These are phyloP conservation scores for Epicauta chinensis DNA, from an alignment of 1,140 invertebrate species.

Conservation along the genomic window DNA sequence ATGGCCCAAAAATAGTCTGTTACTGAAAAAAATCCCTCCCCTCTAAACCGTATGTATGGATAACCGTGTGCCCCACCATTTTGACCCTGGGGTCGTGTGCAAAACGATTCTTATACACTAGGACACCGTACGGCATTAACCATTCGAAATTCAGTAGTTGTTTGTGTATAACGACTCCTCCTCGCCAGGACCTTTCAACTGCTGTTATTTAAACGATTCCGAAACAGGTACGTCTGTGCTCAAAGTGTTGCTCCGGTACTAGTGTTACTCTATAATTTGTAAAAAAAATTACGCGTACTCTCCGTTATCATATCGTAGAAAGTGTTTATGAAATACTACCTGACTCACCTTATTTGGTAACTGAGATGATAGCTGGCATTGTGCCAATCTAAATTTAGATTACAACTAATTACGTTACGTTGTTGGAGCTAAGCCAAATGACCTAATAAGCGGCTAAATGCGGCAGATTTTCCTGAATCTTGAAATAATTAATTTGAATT, in stretches of 20 bases:
- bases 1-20: conserved; percentile 37
- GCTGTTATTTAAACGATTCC: conserved; percentile 33
- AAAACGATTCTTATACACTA: conserved; percentile 42
- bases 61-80: conserved; percentile 24
- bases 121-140: conserved; percentile 21
- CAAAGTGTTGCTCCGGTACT: not conserved
- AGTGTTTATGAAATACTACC: conserved; percentile 3
- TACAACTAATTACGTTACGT: conserved; percentile 24
- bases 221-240: conserved; percentile 35
- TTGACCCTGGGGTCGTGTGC: conserved; percentile 40
- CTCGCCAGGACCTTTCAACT: conserved; percentile 24
- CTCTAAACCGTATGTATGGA: not conserved
- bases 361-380: conserved; percentile 19
- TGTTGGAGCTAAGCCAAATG: conserved; percentile 28
- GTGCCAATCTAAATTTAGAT: conserved; percentile 22
- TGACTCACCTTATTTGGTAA: conserved; percentile 33
- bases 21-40: conserved; percentile 23
- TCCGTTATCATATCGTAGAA: too few relatives aligned
- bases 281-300: too few relatives aligned
- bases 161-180: too few relatives aligned
- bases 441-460: conserved; percentile 28
- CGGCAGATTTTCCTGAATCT: conserved; percentile 6
- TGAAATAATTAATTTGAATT: not conserved
- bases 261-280: too few relatives aligned
- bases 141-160: conserved; percentile 44